Evolutionary conservation across 2,797 vertebrate genomes (phyloP).

Genomic region (Pachyuromys duprasi): DNA sequence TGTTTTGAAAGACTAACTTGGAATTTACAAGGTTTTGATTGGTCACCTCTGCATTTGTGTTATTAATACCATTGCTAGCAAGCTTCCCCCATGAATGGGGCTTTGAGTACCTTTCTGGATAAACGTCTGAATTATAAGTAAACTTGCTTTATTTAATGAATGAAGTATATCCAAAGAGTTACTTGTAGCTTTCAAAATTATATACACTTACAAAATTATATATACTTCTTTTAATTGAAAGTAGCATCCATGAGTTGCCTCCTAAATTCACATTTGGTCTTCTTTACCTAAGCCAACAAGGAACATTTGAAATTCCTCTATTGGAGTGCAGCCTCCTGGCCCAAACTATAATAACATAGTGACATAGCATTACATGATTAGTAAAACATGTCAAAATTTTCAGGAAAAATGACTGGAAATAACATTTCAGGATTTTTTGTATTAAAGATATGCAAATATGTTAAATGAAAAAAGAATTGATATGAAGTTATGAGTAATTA

Average conservation of each 20-base stretch:
- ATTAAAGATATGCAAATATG: neutral
- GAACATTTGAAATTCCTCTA: neutral
- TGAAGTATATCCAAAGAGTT: slow-evolving; percentile 42
- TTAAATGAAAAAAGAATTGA: neutral
- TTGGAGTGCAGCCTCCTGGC: neutral
- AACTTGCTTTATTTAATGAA: slow-evolving; percentile 69
- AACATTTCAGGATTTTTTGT: neutral
- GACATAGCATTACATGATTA: neutral
- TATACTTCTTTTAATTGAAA: neutral
- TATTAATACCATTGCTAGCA: slow-evolving; percentile 67
- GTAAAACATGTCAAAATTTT: neutral
- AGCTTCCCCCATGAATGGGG: slow-evolving; percentile 49
- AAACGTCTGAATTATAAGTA: slow-evolving; percentile 64
- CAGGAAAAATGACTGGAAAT: slow-evolving; percentile 24
- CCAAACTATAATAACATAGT: neutral
- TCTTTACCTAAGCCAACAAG: neutral
- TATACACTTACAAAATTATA: neutral
- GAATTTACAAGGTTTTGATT: slow-evolving; percentile 82
- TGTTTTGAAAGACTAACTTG: slow-evolving; percentile 79
- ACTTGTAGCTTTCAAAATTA: slow-evolving; percentile 1
- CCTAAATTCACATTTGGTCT: neutral
- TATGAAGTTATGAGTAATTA: neutral
- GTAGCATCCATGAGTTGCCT: neutral
- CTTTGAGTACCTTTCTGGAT: slow-evolving; percentile 54
- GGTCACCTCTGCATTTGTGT: slow-evolving; percentile 71